phyloP scores from a whole-genome alignment of 2,797 vertebrate genomes.

The Podarcis lilfordi region DNA sequence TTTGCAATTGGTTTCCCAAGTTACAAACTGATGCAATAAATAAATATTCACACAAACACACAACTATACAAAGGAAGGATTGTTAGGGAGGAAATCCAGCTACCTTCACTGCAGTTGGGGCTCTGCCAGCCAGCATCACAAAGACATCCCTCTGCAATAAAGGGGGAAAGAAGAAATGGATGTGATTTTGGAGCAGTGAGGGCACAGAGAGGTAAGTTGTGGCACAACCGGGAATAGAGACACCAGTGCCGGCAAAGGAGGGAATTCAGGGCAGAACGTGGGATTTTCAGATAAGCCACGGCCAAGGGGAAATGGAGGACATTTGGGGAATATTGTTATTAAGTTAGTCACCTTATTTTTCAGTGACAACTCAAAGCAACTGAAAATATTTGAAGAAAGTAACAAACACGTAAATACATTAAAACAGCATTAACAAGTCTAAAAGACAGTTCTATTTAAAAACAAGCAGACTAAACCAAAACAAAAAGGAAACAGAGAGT shows the following conservation, averaged over 20 bases:
- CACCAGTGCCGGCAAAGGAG: not conserved
- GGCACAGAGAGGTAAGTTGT: too few relatives aligned
- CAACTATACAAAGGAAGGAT: not conserved
- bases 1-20: too few relatives aligned
- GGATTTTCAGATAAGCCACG: not conserved
- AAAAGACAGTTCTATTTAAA: too few relatives aligned
- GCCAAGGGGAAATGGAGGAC: not conserved
- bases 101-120: constrained; percentile 88
- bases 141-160: constrained; percentile 84
- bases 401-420: too few relatives aligned
- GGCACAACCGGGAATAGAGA: accelerated
- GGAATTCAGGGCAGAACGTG: not conserved
- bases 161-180: not conserved
- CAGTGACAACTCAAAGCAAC: too few relatives aligned
- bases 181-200: not conserved
- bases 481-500: too few relatives aligned
- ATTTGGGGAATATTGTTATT: too few relatives aligned
- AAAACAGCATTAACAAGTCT: too few relatives aligned
- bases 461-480: too few relatives aligned
- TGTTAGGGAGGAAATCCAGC: accelerated
- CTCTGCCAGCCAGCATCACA: constrained; percentile 91
- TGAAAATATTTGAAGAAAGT: too few relatives aligned
- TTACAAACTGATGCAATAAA: not conserved
- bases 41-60: too few relatives aligned
- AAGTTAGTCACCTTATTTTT: too few relatives aligned